These are phyloP conservation scores for Australoheros scitulus DNA, from an alignment of 2,113 vertebrate genomes.

Conservation along the genomic window DNA sequence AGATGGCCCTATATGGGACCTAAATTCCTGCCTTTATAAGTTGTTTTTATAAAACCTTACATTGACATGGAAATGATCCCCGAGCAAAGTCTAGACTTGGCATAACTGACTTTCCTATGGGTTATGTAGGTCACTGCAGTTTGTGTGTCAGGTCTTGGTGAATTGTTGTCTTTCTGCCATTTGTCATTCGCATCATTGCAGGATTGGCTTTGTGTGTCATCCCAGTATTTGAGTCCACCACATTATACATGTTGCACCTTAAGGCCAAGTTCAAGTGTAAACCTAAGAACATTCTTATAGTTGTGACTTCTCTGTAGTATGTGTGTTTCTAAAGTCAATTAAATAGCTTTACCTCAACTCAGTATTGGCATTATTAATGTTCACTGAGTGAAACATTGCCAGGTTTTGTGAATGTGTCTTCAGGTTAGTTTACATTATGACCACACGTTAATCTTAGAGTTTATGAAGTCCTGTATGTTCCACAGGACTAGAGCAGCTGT, in stretches of 20 bases:
- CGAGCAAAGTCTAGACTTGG: too few relatives aligned
- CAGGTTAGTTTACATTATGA: background rate
- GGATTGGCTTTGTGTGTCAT: background rate
- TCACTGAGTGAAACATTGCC: background rate
- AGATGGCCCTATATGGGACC: background rate
- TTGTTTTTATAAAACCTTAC: background rate
- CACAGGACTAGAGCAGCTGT: constrained; percentile 45
- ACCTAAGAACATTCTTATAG: background rate
- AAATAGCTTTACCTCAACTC: background rate
- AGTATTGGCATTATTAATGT: background rate
- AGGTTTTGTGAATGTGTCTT: background rate
- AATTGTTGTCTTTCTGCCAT: background rate
- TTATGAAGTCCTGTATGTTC: background rate
- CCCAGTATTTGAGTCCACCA: background rate
- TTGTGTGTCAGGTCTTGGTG: background rate
- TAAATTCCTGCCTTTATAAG: background rate
- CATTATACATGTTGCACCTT: background rate
- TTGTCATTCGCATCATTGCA: background rate
- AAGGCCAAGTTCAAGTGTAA: background rate
- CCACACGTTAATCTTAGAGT: background rate
- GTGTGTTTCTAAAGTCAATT: background rate
- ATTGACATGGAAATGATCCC: background rate
- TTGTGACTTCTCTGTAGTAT: background rate
- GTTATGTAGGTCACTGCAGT: background rate
- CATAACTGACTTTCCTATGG: background rate